Conservation (phyloP, 2,113 vertebrate genomes). For the Odocoileus virginianus region DNA sequence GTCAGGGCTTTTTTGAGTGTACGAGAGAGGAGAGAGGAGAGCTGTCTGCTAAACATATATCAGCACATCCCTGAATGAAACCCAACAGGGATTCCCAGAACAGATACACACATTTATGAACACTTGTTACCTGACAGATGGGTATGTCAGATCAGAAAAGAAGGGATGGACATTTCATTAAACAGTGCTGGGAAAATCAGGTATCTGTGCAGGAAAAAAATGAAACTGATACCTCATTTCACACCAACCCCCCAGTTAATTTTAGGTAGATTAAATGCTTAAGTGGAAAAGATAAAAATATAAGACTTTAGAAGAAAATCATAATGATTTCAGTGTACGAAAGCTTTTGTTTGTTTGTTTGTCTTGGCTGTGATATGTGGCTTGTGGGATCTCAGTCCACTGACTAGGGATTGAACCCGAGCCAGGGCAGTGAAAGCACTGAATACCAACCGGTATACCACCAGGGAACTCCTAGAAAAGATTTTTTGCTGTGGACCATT, state of each 20-base stretch:
- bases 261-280: background rate
- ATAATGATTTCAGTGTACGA: background rate
- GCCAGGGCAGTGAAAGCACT: background rate
- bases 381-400: background rate
- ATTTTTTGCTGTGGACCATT: background rate
- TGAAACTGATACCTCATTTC: background rate
- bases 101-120: background rate
- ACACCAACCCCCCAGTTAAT: background rate
- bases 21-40: background rate
- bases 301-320: background rate
- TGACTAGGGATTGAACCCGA: background rate
- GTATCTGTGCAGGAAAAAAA: background rate
- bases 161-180: background rate
- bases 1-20: background rate
- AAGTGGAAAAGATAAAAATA: constrained; percentile 12
- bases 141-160: background rate
- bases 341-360: background rate
- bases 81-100: background rate
- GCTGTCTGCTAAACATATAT: background rate
- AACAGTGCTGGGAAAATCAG: background rate
- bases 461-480: background rate
- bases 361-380: background rate
- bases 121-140: background rate
- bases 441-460: background rate
- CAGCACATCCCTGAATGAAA: background rate